A percentile compares a stretch with the other conserved stretches of the same genome.
Conservation (phyloP, 64 coral and sea anemone species). For the Montipora cactus region DNA sequence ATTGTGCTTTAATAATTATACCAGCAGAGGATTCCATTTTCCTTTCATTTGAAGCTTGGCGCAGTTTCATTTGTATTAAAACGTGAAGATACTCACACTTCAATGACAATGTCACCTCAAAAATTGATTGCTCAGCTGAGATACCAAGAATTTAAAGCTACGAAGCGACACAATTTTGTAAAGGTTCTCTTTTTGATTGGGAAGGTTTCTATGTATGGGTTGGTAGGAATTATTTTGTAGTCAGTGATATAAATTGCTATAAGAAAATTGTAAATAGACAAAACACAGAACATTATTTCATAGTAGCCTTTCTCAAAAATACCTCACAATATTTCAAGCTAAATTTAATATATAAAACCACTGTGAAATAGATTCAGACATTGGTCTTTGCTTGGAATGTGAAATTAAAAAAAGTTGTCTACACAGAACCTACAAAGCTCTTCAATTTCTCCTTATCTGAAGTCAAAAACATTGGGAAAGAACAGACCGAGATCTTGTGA, state of each 20-base stretch:
- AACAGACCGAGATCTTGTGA: too few species aligned
- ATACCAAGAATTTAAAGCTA: too few species aligned
- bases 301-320: background rate
- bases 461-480: too few species aligned
- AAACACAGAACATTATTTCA: background rate
- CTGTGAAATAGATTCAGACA: background rate
- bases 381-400: background rate
- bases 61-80: background rate
- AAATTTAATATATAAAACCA: background rate
- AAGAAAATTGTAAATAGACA: slow-evolving; percentile 30
- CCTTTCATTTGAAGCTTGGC: background rate
- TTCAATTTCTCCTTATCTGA: too few species aligned
- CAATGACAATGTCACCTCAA: background rate
- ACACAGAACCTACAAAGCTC: too few species aligned
- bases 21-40: background rate
- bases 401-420: background rate
- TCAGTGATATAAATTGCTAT: background rate
- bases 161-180: background rate
- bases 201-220: background rate
- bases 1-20: too few species aligned
- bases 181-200: background rate
- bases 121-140: slow-evolving; percentile 29
- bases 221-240: background rate
- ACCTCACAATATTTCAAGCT: background rate
- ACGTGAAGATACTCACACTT: background rate